These are phyloP conservation scores for Brenthis hecate DNA, from an alignment of 2,888 invertebrate species.

Conservation along the genomic window DNA sequence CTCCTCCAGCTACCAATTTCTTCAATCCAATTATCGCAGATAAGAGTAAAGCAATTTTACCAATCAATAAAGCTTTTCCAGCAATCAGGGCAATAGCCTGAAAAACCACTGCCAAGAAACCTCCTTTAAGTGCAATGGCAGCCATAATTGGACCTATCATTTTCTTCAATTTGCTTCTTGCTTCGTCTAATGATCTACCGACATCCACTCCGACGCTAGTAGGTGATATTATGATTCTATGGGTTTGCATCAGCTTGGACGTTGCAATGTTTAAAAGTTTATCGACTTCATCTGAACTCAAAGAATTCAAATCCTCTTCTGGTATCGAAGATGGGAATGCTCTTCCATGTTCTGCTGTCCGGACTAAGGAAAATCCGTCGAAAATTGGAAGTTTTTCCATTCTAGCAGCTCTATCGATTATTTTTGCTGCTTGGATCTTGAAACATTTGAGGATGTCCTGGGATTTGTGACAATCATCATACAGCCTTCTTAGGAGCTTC, in stretches of 20 bases:
- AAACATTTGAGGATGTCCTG: conserved; percentile 87
- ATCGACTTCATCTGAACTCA: conserved; percentile 84
- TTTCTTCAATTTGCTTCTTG: conserved; percentile 84
- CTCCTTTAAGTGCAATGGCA: conserved; percentile 87
- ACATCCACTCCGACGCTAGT: conserved; percentile 66
- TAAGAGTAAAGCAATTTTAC: conserved; percentile 91
- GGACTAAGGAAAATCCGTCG: conserved; percentile 84
- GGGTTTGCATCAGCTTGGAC: conserved; percentile 82
- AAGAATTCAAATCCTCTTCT: conserved; percentile 82
- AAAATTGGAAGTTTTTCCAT: conserved; percentile 83
- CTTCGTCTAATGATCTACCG: conserved; percentile 78
- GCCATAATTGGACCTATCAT: conserved; percentile 86
- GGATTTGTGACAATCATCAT: conserved; percentile 84
- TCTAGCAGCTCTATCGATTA: conserved; percentile 84
- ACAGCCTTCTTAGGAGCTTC: conserved; percentile 79
- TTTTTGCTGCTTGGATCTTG: conserved; percentile 86
- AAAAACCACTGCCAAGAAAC: conserved; percentile 88
- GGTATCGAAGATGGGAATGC: conserved; percentile 77
- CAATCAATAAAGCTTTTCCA: conserved; percentile 90
- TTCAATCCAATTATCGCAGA: conserved; percentile 91
- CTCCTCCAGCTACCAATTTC: conserved; percentile 86
- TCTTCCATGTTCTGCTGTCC: conserved; percentile 69
- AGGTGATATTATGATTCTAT: conserved; percentile 81
- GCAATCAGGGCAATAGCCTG: conserved; percentile 89
- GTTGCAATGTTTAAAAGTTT: conserved; percentile 81